A percentile compares a stretch with the other conserved stretches of the same genome.
Conservation (phyloP, 2,113 vertebrate species). For the Larimichthys polyactis region DNA sequence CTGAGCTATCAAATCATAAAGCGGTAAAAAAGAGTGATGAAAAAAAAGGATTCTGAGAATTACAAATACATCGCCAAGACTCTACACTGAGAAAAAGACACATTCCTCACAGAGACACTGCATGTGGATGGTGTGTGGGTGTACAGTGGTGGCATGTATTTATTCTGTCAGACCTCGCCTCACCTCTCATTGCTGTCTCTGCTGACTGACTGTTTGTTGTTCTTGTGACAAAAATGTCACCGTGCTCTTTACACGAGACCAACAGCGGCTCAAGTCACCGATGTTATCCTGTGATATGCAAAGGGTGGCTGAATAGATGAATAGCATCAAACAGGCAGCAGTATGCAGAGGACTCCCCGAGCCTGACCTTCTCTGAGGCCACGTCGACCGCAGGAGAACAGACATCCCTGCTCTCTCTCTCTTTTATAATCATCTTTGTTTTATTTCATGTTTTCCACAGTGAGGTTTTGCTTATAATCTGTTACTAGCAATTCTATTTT, state of each 20-base stretch:
- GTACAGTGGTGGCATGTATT: neutral
- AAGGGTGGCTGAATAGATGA: conserved; percentile 13
- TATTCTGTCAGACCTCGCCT: neutral
- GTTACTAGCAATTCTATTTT: too few relatives aligned
- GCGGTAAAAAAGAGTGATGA: conserved; percentile 5
- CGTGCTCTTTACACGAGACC: conserved; percentile 23
- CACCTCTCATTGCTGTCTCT: neutral
- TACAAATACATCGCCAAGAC: neutral
- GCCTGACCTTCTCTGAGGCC: neutral
- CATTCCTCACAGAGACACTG: conserved; percentile 8
- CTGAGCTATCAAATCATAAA: conserved; percentile 8
- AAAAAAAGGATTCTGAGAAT: conserved; percentile 12
- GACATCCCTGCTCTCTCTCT: too few relatives aligned
- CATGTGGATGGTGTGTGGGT: conserved; percentile 6
- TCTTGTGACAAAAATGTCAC: conserved; percentile 43
- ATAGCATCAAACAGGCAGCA: neutral
- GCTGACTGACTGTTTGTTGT: neutral
- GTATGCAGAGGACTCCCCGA: neutral
- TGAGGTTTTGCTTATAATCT: too few relatives aligned
- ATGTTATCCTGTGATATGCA: conserved; percentile 43
- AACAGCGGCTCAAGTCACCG: neutral
- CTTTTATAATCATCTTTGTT: too few relatives aligned
- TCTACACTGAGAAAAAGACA: conserved; percentile 4
- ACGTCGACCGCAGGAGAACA: neutral
- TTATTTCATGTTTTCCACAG: too few relatives aligned